Evolutionary conservation across 2,888 invertebrate genomes (phyloP).

Genomic region (Yponomeuta evonymella): DNA sequence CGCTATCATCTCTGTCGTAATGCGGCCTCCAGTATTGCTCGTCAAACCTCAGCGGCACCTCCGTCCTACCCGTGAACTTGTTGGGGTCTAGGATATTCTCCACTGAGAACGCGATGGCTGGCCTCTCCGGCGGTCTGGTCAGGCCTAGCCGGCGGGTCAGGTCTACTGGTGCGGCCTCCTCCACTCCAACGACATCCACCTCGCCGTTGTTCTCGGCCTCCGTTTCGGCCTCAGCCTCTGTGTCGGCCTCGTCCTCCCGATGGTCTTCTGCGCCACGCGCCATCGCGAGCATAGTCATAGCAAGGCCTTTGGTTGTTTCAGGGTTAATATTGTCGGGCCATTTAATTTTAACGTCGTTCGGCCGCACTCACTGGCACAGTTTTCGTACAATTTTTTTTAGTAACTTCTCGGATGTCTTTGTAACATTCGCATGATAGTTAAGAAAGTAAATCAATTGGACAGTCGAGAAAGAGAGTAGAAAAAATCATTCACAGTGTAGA

Average conservation of each 20-base stretch:
- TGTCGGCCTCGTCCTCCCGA: conserved; percentile 38
- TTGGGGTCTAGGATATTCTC: conserved; percentile 94
- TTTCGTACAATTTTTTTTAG: neutral
- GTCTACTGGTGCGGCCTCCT: conserved; percentile 67
- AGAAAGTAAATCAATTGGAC: neutral
- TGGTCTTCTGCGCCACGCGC: conserved; percentile 66
- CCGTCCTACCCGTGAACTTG: conserved; percentile 87
- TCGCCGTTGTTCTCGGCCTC: conserved; percentile 58
- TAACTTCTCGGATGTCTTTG: neutral
- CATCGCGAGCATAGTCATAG: conserved; percentile 75
- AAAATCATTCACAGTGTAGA: neutral
- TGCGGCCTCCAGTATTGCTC: conserved; percentile 77
- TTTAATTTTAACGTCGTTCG: neutral
- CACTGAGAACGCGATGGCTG: conserved; percentile 87
- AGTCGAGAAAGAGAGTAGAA: neutral
- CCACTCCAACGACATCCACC: conserved; percentile 68
- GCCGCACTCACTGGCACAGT: neutral
- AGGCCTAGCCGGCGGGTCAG: conserved; percentile 70
- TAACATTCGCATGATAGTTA: neutral
- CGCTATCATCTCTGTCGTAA: conserved; percentile 76
- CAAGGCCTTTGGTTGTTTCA: conserved; percentile 39
- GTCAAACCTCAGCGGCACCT: conserved; percentile 70
- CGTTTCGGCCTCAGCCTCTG: conserved; percentile 44
- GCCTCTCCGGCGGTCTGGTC: conserved; percentile 75
- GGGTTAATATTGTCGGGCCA: neutral